Conservation (phyloP, 2,113 vertebrate genomes). For the Malurus melanocephalus region DNA sequence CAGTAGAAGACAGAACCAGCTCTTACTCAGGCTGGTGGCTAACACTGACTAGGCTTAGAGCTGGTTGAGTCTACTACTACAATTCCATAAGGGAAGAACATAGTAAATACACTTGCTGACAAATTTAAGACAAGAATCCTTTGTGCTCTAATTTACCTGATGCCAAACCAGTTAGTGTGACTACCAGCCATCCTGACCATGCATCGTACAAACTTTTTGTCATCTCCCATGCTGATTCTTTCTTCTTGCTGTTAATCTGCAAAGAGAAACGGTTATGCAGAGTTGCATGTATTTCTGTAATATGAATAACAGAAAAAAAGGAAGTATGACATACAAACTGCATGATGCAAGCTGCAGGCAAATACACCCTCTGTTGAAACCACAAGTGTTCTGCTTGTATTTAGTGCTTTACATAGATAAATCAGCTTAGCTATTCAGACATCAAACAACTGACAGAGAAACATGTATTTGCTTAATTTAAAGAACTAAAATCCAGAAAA, state of each 20-base stretch:
- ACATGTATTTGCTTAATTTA: background rate
- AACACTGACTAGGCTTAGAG: background rate
- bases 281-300: background rate
- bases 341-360: background rate
- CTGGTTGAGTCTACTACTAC: too few species aligned
- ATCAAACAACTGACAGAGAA: background rate
- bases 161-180: conserved; percentile 93
- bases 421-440: background rate
- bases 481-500: background rate
- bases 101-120: background rate
- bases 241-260: conserved; percentile 97
- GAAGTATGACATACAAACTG: background rate
- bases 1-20: background rate
- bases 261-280: conserved; percentile 45
- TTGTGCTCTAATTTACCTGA: conserved; percentile 79
- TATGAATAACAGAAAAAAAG: background rate
- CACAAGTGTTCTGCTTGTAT: background rate
- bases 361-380: background rate
- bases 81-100: background rate
- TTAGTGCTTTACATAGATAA: background rate
- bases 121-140: background rate
- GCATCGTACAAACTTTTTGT: conserved; percentile 95
- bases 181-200: conserved; percentile 98
- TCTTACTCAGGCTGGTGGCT: background rate
- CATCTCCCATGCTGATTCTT: conserved; percentile 97